Percentiles rank a stretch among this genome's conserved stretches.
Evolutionary conservation across 2,888 invertebrate species (phyloP).

Genomic region (Hirtodrosophila confusa): DNA sequence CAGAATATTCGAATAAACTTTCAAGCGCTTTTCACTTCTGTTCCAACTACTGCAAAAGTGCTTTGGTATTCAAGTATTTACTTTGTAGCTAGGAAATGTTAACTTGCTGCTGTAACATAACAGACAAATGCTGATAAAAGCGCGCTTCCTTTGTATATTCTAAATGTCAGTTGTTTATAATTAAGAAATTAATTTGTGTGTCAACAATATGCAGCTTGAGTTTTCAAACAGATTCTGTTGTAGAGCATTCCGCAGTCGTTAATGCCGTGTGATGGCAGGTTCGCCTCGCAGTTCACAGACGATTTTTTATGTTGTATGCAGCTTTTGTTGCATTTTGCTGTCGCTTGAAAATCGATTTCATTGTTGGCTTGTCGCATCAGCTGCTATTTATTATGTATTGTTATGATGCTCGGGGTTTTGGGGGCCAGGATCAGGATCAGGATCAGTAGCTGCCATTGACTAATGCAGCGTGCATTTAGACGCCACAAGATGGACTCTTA

Average conservation of each 20-base stretch:
- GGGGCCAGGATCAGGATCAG: constrained; percentile 1
- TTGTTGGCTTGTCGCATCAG: constrained; percentile 59
- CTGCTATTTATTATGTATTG: constrained; percentile 65
- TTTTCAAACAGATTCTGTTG: not conserved
- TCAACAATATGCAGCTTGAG: no score
- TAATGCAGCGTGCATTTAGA: constrained; percentile 39
- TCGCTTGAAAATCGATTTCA: constrained; percentile 60
- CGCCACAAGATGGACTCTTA: constrained; percentile 23
- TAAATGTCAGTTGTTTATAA: no score
- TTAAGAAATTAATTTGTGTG: not conserved
- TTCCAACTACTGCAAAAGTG: no score
- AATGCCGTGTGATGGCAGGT: not conserved
- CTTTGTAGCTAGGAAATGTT: no score
- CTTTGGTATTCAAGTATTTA: no score
- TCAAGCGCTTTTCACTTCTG: no score
- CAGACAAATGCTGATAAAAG: no score
- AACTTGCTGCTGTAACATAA: no score
- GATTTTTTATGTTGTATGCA: constrained; percentile 32
- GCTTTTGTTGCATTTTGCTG: constrained; percentile 49
- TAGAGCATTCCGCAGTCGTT: constrained; percentile 16
- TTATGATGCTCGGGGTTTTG: constrained; percentile 45
- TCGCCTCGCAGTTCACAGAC: constrained; percentile 2
- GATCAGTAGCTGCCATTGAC: constrained; percentile 31
- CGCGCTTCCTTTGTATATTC: no score
- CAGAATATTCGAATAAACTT: no score